Evolutionary conservation across 1,140 invertebrate genomes (phyloP).

Genomic region (Cydia strobilella): DNA sequence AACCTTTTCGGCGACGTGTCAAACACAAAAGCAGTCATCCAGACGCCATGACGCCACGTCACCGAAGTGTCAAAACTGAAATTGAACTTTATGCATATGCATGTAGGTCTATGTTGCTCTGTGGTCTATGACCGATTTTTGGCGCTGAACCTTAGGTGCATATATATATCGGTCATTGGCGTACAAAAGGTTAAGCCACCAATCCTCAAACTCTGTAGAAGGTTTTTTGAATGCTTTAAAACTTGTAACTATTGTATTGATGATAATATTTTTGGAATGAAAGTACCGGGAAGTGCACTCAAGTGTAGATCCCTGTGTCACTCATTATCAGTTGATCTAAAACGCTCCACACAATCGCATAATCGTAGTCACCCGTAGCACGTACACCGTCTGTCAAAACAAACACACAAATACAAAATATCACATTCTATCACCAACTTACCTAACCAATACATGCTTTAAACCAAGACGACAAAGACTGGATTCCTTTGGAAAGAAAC

Average conservation of each 20-base stretch:
- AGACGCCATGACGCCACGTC: too few relatives aligned
- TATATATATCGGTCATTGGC: too few relatives aligned
- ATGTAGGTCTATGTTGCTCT: too few relatives aligned
- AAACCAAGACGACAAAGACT: slow-evolving; percentile 40
- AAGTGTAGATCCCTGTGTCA: slow-evolving; percentile 45
- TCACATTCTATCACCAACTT: slow-evolving; percentile 44
- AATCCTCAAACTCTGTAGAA: too few relatives aligned
- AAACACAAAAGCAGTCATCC: too few relatives aligned
- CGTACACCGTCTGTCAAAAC: slow-evolving; percentile 75
- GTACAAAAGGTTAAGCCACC: too few relatives aligned
- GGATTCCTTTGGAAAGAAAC: slow-evolving; percentile 40
- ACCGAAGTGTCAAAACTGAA: too few relatives aligned
- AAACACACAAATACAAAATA: slow-evolving; percentile 68
- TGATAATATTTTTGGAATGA: neutral
- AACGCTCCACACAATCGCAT: slow-evolving; percentile 67
- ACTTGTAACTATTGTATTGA: neutral
- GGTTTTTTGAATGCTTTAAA: too few relatives aligned
- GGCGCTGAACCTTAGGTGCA: too few relatives aligned
- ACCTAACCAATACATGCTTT: slow-evolving; percentile 42
- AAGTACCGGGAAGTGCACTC: slow-evolving; percentile 41
- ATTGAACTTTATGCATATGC: too few relatives aligned
- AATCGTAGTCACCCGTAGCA: slow-evolving; percentile 68
- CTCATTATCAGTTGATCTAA: slow-evolving; percentile 69
- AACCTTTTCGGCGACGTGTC: too few relatives aligned
- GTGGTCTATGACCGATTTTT: too few relatives aligned